Percentiles rank a stretch among this genome's conserved stretches.
Evolutionary conservation across 53 echinoderm and acorn worm species (phyloP).

Genomic region (Stichopus horrens): DNA sequence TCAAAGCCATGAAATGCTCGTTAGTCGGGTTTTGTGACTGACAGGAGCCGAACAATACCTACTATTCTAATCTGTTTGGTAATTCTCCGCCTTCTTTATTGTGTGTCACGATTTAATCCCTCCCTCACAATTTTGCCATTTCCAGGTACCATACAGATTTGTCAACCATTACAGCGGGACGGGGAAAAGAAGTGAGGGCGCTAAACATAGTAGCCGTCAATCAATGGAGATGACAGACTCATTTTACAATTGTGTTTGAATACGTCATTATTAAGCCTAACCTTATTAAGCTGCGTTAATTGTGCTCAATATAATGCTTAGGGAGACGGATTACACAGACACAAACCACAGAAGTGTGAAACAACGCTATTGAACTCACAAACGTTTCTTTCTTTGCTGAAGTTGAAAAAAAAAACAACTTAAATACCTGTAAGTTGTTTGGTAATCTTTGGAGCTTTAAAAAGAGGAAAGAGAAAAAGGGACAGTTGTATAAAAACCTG

Average conservation of each 20-base stretch:
- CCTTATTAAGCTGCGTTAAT: slow-evolving; percentile 30
- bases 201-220: not conserved
- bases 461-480: not conserved
- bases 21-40: not conserved
- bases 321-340: not conserved
- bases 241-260: slow-evolving; percentile 42
- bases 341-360: slow-evolving; percentile 32
- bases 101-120: not conserved
- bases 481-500: not conserved
- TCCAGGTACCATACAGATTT: not conserved
- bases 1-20: not conserved
- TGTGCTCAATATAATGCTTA: slow-evolving; percentile 29
- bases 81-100: slow-evolving; percentile 30
- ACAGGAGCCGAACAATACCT: not conserved
- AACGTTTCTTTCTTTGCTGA: not conserved
- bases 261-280: slow-evolving; percentile 25
- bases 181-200: not conserved
- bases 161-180: not conserved
- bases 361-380: slow-evolving; percentile 10
- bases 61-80: slow-evolving; percentile 11
- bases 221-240: slow-evolving; percentile 28
- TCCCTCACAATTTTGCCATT: not conserved
- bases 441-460: not conserved
- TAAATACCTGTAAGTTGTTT: not conserved
- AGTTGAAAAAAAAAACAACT: not conserved